Evolutionary conservation across 2,797 vertebrate genomes (phyloP), one percentile per base, ranked within the genome.

Genomic region (Taeniopygia guttata): DNA sequence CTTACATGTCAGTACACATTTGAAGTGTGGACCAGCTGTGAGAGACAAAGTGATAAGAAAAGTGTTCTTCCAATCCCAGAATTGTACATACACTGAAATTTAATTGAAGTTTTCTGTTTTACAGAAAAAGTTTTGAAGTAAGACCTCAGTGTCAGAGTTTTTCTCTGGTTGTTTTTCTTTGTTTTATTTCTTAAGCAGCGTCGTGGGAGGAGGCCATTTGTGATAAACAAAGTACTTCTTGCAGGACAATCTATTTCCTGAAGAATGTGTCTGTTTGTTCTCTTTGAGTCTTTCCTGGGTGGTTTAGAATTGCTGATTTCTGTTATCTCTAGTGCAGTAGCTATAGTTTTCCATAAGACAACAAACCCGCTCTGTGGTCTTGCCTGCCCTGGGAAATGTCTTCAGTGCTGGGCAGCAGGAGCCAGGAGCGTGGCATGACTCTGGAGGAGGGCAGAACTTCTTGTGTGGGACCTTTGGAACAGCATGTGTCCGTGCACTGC

Each of bases 401-500:
- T 51, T 46, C 49, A 34, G 52, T 29, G 60, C 34, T 80, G 88
- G 29, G 27, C 55, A 45, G 45, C 36, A 38, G 30, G 32, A 76
- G 56, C 25, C 60, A 51, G 48, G 58, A 69, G 5, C 5, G 2
- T 11, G 34, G 43, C 32, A 7, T 1, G 5, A 5, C 56, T 83
- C n/a, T 74, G 73, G 30, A 42, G 56, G 34, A 60, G 9, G 20
- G 20, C 36, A 83, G 36, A 27, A 21, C 30, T 12, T 22, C 51
- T 80, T 62, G 36, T 2, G 1, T 21, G 8, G 51, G n/a, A 76
- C 26, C 51, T 79, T 58, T 63, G 56, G 40, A 81, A 10, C 19
- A 20, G 13, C 8, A 2, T 52, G 13, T 60, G 29, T 23, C 6
- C 1, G 0, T 49, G 55, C 13, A 1, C 11, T 66, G 54, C 25